Percentiles rank a stretch among this genome's conserved stretches.
Conservation (phyloP, 2,113 vertebrate genomes). For the Propithecus coquereli region DNA sequence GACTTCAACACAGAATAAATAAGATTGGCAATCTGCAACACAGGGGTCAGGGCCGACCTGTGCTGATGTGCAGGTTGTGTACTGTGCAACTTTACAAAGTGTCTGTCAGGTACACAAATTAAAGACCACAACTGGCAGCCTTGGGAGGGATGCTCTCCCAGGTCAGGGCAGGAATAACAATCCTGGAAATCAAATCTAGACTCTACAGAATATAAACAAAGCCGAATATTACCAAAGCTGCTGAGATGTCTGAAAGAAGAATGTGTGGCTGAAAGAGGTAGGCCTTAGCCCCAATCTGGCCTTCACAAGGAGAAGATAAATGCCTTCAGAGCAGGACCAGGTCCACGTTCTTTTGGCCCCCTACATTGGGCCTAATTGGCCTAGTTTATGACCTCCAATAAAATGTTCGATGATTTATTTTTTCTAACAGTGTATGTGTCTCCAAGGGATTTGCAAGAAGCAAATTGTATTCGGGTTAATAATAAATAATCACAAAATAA, state of each 20-base stretch:
- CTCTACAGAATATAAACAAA: background rate
- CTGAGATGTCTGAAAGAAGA: background rate
- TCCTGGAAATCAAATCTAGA: background rate
- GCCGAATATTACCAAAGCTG: background rate
- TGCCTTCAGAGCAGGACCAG: background rate
- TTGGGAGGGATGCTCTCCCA: background rate
- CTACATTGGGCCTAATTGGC: background rate
- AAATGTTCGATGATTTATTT: background rate
- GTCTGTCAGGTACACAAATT: fast-evolving
- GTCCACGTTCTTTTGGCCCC: background rate
- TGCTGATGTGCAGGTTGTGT: background rate
- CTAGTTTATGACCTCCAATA: background rate
- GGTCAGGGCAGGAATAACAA: background rate
- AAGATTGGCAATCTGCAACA: background rate
- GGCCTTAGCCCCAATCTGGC: background rate
- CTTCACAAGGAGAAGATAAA: background rate
- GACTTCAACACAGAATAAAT: background rate
- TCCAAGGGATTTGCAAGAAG: background rate
- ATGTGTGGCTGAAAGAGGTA: no score
- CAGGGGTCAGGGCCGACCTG: no score
- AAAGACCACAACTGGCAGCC: background rate
- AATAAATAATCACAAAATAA: slow-evolving; percentile 4
- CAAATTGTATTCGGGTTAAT: background rate
- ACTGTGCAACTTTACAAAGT: background rate
- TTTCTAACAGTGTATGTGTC: background rate